Evolutionary conservation across 2,797 vertebrate genomes (phyloP).

Genomic region (Phalloptychus januarius): DNA sequence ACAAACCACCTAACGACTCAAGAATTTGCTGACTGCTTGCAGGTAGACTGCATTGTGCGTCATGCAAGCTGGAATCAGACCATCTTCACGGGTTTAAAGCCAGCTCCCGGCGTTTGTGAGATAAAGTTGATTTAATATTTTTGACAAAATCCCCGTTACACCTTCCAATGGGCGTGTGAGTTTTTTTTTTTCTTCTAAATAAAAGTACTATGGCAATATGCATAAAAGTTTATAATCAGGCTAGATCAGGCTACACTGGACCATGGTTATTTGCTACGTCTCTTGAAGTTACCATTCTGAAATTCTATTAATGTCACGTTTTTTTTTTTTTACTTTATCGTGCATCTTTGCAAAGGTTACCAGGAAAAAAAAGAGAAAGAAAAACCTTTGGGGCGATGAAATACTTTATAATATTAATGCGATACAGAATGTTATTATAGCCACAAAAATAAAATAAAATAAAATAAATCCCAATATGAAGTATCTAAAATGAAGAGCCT

Average conservation of each 20-base stretch:
- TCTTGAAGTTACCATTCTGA: neutral
- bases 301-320: neutral
- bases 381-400: neutral
- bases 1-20: conserved; percentile 29
- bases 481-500: neutral
- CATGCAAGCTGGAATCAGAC: conserved; percentile 50
- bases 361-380: neutral
- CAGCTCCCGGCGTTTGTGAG: conserved; percentile 37
- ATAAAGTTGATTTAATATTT: conserved; percentile 25
- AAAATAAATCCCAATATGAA: neutral
- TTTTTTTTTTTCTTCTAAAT: neutral
- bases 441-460: too few relatives aligned
- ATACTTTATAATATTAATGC: neutral
- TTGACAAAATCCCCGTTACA: neutral
- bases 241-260: neutral
- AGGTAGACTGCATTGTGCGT: conserved; percentile 55
- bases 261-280: neutral
- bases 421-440: neutral
- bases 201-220: neutral
- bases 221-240: neutral
- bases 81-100: conserved; percentile 51
- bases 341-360: neutral
- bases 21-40: conserved; percentile 53
- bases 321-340: neutral
- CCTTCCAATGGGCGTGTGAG: neutral